phyloP scores from a whole-genome alignment of 2,888 invertebrate genomes.

The Dicyrtoma fusca region DNA sequence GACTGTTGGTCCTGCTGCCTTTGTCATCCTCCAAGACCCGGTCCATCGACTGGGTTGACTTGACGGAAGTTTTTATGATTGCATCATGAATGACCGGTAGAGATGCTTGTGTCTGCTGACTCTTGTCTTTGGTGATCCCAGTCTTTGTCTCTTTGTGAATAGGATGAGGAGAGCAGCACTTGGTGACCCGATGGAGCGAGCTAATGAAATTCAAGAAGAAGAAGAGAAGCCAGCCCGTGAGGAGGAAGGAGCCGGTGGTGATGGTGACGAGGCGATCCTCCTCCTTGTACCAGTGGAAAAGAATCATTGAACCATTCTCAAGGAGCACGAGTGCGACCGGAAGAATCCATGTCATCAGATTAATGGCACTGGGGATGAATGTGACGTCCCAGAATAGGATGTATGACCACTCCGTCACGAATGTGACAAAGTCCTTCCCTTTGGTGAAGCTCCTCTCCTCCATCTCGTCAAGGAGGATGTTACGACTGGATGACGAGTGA shows the following conservation, averaged over 20 bases:
- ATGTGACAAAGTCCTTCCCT: slow-evolving; percentile 36
- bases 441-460: neutral
- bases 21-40: neutral
- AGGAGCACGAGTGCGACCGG: slow-evolving; percentile 47
- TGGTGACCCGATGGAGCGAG: neutral
- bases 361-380: slow-evolving; percentile 30
- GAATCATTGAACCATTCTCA: slow-evolving; percentile 49
- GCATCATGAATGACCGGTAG: slow-evolving; percentile 26
- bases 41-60: neutral
- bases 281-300: slow-evolving; percentile 44
- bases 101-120: slow-evolving; percentile 16
- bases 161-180: slow-evolving; percentile 19
- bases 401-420: slow-evolving; percentile 45
- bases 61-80: slow-evolving; percentile 4
- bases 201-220: slow-evolving; percentile 30
- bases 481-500: slow-evolving; percentile 18
- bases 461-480: slow-evolving; percentile 27
- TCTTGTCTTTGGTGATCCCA: slow-evolving; percentile 16
- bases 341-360: slow-evolving; percentile 40
- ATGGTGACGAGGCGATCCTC: slow-evolving; percentile 40
- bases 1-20: too few relatives aligned
- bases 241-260: slow-evolving; percentile 46
- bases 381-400: slow-evolving; percentile 55
- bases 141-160: neutral
- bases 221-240: slow-evolving; percentile 43